Conservation (phyloP, 2,113 vertebrate genomes). For the Thinocorus orbignyianus region DNA sequence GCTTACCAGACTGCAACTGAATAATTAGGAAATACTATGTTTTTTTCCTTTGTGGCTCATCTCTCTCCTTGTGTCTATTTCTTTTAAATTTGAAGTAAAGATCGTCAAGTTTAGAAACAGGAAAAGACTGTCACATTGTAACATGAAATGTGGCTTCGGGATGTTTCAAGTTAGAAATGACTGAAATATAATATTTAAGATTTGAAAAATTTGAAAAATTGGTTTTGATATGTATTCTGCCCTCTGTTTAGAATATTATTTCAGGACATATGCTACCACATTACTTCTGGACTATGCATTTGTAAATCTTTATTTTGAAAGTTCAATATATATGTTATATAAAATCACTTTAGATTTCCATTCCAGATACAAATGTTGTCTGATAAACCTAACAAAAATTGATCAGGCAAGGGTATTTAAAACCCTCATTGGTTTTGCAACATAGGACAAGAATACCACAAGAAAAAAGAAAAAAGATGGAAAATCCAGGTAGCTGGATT, state of each 20-base stretch:
- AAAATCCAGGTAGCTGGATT: slow-evolving; percentile 9
- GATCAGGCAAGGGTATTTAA: slow-evolving; percentile 48
- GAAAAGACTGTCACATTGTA: neutral
- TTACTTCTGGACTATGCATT: slow-evolving; percentile 7
- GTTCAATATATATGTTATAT: slow-evolving; percentile 4
- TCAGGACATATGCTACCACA: neutral
- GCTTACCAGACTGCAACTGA: neutral
- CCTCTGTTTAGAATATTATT: slow-evolving; percentile 19
- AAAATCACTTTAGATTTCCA: slow-evolving; percentile 32
- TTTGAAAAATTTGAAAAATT: slow-evolving; percentile 58
- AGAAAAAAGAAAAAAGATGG: neutral
- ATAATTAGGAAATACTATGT: neutral
- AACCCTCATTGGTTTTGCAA: slow-evolving; percentile 42
- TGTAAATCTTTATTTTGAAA: slow-evolving; percentile 50
- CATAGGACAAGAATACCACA: neutral
- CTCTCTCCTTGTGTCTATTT: neutral
- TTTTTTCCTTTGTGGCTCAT: neutral
- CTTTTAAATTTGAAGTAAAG: neutral
- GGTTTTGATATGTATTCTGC: neutral
- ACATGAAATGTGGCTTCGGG: neutral
- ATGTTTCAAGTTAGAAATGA: slow-evolving; percentile 24
- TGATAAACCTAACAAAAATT: slow-evolving; percentile 64
- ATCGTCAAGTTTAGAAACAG: neutral
- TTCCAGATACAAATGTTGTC: slow-evolving; percentile 9
- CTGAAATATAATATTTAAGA: slow-evolving; percentile 2